Percentiles rank a stretch among this genome's conserved stretches.
phyloP scores from a whole-genome alignment of 2,113 vertebrate genomes.

The Vanacampus margaritifer region DNA sequence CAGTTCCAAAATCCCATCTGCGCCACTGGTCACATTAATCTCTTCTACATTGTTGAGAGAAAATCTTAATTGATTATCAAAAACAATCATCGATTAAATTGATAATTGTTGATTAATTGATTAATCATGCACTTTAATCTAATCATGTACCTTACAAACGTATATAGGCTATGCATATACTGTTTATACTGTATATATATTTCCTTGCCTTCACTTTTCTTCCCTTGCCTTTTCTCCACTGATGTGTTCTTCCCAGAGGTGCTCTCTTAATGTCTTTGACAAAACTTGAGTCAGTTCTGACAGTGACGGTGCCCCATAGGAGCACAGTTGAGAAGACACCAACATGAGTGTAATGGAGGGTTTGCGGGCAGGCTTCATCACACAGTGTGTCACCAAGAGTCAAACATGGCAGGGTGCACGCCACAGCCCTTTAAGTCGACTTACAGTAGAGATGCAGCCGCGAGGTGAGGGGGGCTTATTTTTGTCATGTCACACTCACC shows the following conservation, averaged over 20 bases:
- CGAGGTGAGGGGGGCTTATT: slow-evolving; percentile 28
- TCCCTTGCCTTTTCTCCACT: slow-evolving; percentile 14
- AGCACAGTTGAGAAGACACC: slow-evolving; percentile 62
- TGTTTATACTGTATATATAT: too few species aligned
- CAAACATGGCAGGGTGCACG: slow-evolving; percentile 48
- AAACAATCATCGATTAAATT: too few species aligned
- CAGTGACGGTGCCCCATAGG: slow-evolving; percentile 59
- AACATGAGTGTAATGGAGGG: slow-evolving; percentile 64
- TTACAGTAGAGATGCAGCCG: slow-evolving; percentile 13
- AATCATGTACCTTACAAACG: too few species aligned
- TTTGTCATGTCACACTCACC: slow-evolving; percentile 39
- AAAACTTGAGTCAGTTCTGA: slow-evolving; percentile 67
- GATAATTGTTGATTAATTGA: too few species aligned
- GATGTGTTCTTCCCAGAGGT: slow-evolving; percentile 61
- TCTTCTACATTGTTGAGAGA: too few species aligned
- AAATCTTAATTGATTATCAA: too few species aligned
- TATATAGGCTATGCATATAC: too few species aligned
- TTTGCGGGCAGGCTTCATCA: slow-evolving; percentile 64
- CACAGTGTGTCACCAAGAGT: slow-evolving; percentile 62
- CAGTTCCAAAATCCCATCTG: too few species aligned
- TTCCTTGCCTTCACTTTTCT: slow-evolving; percentile 3
- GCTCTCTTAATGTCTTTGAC: slow-evolving; percentile 68
- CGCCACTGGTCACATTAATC: too few species aligned
- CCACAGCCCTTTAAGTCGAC: slow-evolving; percentile 23
- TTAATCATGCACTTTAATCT: too few species aligned